Base-by-base conservation (phyloP, 2,113 vertebrate genomes). In the Hymenochirus boettgeri region DNA sequence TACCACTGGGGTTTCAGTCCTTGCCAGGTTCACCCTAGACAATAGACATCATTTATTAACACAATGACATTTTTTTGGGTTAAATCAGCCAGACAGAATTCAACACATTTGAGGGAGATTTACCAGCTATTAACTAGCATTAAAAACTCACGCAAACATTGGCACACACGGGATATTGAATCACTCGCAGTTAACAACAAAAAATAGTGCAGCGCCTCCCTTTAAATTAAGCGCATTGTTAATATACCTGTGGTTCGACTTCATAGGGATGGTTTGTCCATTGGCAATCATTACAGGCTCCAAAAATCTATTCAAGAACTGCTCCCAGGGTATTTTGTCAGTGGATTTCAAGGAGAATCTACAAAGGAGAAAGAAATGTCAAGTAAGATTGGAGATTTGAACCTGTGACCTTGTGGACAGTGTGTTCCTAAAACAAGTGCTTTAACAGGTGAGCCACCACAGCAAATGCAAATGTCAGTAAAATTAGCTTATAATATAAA, bases 331-430 rank as follows among this genome's bases (percentile, higher is more conserved):
- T 67, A 83, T 74, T 56, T 39, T 80, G 35, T 56, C 62, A 22
- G 73, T 76, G 57, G 72, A 47, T 75, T 60, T 77, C 45, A 84
- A 52, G 23, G 74, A 73, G 65, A 83, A 77, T 13, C 80, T 84
- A 56, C 39, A 56, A 71, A 63, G 70, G 65, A 70, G 52, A 72
- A 45, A 5, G 15, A 11, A 46, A 9, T 7, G 7, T 3, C 13
- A 13, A 3, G 7, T 19, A 10, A 21, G 5, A 8, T 3, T 18
- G 5, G 2, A 47, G 45, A 19, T 19, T 3, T 19, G 19, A 7
- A 18, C 45, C 5, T 21, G 4, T 2, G 4, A 47, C 5, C 5
- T 3, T 19, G 5, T 2, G 22, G 6, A 25, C 21, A 24, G 31
- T n/a, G n/a, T n/a, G n/a, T n/a, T n/a, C n/a, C n/a, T n/a, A n/a